Evolutionary conservation across 2,797 vertebrate genomes (phyloP).

Genomic region (Myoxocephalus aenaeus): DNA sequence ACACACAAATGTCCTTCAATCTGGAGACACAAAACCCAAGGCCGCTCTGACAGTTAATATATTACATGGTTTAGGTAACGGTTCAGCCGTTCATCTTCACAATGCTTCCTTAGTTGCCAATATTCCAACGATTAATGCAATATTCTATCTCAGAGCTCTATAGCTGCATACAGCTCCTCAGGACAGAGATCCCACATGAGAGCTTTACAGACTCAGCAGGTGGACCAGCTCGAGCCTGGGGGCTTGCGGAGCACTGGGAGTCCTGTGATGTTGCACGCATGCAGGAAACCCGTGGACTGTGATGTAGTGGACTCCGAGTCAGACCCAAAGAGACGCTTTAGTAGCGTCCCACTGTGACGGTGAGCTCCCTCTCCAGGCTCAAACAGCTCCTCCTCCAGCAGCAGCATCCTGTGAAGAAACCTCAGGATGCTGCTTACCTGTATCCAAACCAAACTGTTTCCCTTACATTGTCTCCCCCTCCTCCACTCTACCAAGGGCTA

Average conservation of each 20-base stretch:
- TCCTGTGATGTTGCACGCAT: constrained; percentile 61
- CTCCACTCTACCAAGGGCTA: constrained; percentile 43
- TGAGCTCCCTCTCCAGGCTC: constrained; percentile 38
- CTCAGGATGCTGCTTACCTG: constrained; percentile 41
- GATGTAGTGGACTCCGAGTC: constrained; percentile 56
- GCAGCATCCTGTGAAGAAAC: constrained; percentile 42
- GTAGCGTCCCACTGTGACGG: constrained; percentile 48
- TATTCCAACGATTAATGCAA: neutral
- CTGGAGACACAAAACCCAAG: constrained; percentile 44
- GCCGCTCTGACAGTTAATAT: neutral
- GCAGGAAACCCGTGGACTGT: constrained; percentile 38
- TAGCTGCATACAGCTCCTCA: constrained; percentile 16
- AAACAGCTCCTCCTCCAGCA: constrained; percentile 60
- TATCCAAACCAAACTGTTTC: constrained; percentile 25
- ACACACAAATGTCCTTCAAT: constrained; percentile 63
- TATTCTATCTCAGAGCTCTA: constrained; percentile 20
- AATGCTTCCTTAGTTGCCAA: neutral
- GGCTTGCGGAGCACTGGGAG: constrained; percentile 47
- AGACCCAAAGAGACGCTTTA: constrained; percentile 43
- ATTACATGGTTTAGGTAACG: neutral
- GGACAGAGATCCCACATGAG: constrained; percentile 41
- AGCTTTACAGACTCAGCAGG: constrained; percentile 52
- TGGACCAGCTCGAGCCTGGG: constrained; percentile 37
- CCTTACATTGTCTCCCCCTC: constrained; percentile 30
- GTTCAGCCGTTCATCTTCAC: neutral